These are phyloP conservation scores for Sceloporus tristichus DNA, from an alignment of 2,113 vertebrate species.

Conservation along the genomic window DNA sequence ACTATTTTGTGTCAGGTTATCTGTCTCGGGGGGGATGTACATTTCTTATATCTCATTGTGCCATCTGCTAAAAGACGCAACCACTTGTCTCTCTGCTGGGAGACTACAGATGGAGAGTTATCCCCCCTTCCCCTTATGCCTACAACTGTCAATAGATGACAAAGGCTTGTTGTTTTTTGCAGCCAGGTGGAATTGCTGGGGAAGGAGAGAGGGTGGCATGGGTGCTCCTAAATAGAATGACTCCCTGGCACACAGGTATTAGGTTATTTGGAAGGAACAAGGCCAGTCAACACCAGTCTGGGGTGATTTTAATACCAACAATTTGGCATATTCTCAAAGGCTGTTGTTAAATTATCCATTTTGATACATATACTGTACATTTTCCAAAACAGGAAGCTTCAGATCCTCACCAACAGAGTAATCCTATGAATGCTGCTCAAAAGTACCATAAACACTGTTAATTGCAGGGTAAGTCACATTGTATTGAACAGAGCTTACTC, in stretches of 20 bases:
- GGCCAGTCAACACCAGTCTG: fast-evolving
- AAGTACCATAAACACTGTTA: too few relatives aligned
- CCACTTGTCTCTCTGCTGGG: constrained; percentile 70
- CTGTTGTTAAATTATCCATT: too few relatives aligned
- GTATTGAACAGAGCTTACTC: neutral
- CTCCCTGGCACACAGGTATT: fast-evolving
- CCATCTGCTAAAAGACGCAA: constrained; percentile 78
- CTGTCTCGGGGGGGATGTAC: constrained; percentile 62
- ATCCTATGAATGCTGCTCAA: neutral
- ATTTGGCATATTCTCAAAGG: neutral
- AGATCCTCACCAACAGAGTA: neutral
- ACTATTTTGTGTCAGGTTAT: constrained; percentile 74
- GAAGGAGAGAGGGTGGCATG: constrained; percentile 40
- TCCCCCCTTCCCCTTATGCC: constrained; percentile 66
- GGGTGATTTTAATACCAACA: neutral
- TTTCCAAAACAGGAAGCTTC: neutral
- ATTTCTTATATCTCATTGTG: constrained; percentile 69
- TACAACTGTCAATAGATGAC: constrained; percentile 77
- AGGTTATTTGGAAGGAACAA: fast-evolving
- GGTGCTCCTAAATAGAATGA: constrained; percentile 28
- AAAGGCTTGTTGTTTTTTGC: constrained; percentile 70
- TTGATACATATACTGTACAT: too few relatives aligned
- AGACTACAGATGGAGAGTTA: constrained; percentile 77
- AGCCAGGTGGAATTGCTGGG: constrained; percentile 72
- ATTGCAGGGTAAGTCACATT: too few relatives aligned